phyloP scores from a whole-genome alignment of 92 coral and sea anemone species.

The Palythoa heliodiscus region DNA sequence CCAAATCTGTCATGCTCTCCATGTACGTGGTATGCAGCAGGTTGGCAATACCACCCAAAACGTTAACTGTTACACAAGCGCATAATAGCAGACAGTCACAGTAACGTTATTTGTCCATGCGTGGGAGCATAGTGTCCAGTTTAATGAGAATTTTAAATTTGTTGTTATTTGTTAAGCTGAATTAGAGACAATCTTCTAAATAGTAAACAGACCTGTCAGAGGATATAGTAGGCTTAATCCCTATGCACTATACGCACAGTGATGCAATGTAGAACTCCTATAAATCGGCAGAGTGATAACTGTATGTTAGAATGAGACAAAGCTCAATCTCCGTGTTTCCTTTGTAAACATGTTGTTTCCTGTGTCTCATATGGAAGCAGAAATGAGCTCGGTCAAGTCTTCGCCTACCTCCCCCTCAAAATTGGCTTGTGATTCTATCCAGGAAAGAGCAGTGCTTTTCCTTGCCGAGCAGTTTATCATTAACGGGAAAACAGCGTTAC shows the following conservation, averaged over 20 bases:
- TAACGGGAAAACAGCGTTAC: slow-evolving; percentile 18
- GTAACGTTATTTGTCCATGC: no score
- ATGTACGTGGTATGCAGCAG: no score
- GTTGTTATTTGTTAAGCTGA: not conserved
- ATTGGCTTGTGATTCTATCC: slow-evolving; percentile 23
- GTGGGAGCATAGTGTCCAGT: no score
- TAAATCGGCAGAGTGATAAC: not conserved
- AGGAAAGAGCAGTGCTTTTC: slow-evolving; percentile 43
- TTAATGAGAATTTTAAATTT: not conserved
- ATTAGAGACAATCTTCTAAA: no score
- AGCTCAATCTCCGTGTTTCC: not conserved
- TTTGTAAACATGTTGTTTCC: not conserved
- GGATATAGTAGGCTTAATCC: no score
- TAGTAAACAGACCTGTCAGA: no score
- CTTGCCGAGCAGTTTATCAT: slow-evolving; percentile 48
- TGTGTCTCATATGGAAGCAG: not conserved
- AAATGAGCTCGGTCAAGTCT: not conserved
- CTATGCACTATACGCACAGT: no score
- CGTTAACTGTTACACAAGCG: no score
- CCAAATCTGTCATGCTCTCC: no score
- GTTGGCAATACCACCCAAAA: no score
- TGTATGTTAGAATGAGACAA: not conserved
- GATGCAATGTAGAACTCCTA: no score
- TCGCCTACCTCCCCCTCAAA: not conserved
- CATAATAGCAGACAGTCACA: no score